These are phyloP conservation scores for Pocillopora damicornis DNA, from an alignment of 64 coral and sea anemone species.

Conservation along the genomic window DNA sequence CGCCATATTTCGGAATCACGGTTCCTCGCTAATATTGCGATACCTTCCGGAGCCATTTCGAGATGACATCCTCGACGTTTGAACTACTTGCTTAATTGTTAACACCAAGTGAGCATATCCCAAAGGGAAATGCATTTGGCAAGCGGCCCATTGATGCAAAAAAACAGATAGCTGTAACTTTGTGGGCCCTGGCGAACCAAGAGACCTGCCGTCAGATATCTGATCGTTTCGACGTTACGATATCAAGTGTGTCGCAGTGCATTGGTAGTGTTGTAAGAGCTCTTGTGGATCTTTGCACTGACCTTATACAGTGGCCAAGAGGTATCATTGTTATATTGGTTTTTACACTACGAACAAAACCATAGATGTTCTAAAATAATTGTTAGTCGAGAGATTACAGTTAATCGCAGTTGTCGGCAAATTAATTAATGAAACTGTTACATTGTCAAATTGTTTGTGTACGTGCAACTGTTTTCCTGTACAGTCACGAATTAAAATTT, in stretches of 20 bases:
- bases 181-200: constrained; percentile 14
- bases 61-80: background rate
- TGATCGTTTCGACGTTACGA: constrained; percentile 6
- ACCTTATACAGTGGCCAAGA: constrained; percentile 29
- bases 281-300: constrained; percentile 6
- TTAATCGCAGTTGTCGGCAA: too few species aligned
- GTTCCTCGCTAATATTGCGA: background rate
- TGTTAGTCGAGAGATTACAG: background rate
- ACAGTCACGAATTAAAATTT: too few species aligned
- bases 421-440: background rate
- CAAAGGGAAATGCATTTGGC: constrained; percentile 25
- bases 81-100: background rate
- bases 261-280: constrained; percentile 1
- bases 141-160: background rate
- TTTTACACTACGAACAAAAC: background rate
- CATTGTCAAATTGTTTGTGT: too few species aligned
- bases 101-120: constrained; percentile 7
- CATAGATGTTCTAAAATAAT: background rate
- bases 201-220: background rate
- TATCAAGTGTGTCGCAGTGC: constrained; percentile 8
- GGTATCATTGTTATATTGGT: background rate
- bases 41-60: constrained; percentile 1
- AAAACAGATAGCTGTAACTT: background rate
- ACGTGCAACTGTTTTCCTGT: too few species aligned
- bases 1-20: background rate